Percentiles rank a stretch among this genome's conserved stretches.
Evolutionary conservation across 2,113 vertebrate genomes (phyloP).

Genomic region (Pogonocichla stellata): DNA sequence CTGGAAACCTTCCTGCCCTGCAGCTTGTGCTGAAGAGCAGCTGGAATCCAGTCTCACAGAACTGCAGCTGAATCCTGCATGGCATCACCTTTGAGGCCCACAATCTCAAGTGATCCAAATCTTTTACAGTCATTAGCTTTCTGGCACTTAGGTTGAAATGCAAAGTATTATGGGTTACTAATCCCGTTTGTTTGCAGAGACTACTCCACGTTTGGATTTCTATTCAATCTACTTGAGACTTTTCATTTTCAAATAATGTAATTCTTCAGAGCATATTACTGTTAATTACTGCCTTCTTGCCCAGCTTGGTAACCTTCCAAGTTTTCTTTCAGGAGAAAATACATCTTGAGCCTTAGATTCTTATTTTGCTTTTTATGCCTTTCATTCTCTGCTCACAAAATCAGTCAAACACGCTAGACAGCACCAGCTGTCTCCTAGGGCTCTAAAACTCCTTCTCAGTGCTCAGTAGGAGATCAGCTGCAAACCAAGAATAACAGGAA

Average conservation of each 20-base stretch:
- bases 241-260: neutral
- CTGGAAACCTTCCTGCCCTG: neutral
- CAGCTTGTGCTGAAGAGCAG: neutral
- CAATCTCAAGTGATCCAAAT: neutral
- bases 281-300: neutral
- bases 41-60: neutral
- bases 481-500: slow-evolving; percentile 36
- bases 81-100: neutral
- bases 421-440: slow-evolving; percentile 30
- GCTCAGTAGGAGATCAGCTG: slow-evolving; percentile 40
- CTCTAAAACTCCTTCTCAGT: slow-evolving; percentile 21
- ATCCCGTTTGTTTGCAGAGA: neutral
- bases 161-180: neutral
- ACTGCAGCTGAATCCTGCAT: neutral
- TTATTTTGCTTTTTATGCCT: neutral
- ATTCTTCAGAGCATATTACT: neutral
- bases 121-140: neutral
- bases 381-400: slow-evolving; percentile 19
- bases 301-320: neutral
- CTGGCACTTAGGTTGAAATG: neutral
- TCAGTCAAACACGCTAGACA: slow-evolving; percentile 38
- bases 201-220: neutral
- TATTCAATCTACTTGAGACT: neutral
- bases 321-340: slow-evolving; percentile 5
- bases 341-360: neutral